Evolutionary conservation across 2,888 invertebrate species (phyloP), one percentile per base, ranked within the genome.

Genomic region (Leptopilina myrica): DNA sequence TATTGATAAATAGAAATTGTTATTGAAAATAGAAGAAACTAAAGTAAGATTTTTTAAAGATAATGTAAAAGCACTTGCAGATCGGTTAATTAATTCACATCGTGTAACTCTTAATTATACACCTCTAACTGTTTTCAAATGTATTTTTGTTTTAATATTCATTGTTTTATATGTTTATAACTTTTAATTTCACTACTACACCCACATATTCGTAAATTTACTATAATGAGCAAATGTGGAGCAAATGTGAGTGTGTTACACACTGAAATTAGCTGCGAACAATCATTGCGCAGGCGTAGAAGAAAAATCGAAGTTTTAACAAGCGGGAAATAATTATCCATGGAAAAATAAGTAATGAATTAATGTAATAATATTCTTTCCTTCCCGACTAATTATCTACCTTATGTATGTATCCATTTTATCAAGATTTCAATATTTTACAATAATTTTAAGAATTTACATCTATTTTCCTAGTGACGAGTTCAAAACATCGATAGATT

Each of bases 141-240:
- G 80, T 79, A 83, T 84, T 85, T 83, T 78, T 78, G 80, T 81
- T 56, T 77, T 86, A 82, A 82, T 79, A 85, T 80, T 85, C 86
- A 85, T 85, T 80, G 78, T 82, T 85, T 81, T 81, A 40, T 83
- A 40, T 83, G 82, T 81, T 84, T 86, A 81, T 84, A 83, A 83
- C 82, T 80, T 76, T 59, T 49, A 83, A 46, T 67, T 67, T 67
- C 15, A 20, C 67, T 49, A 46, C 69, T 20, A 69, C 69, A 69
- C 66, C 62, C 66, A 66, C 40, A 40, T 62, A 20, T 62, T 62
- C 20, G 62, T 62, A 62, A 62, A 62, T 62, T 62, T 62, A 15
- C 62, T 15, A 59, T 59, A 59, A 59, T 59, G 56, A 56, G n/a
- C 56, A 56, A n/a, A n/a, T 59, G 59, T 59, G 59, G 49, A 49